A percentile compares a stretch with the other conserved stretches of the same genome.
These are phyloP conservation scores for Hypsopygia costalis DNA, from an alignment of 2,888 invertebrate genomes.

Conservation along the genomic window DNA sequence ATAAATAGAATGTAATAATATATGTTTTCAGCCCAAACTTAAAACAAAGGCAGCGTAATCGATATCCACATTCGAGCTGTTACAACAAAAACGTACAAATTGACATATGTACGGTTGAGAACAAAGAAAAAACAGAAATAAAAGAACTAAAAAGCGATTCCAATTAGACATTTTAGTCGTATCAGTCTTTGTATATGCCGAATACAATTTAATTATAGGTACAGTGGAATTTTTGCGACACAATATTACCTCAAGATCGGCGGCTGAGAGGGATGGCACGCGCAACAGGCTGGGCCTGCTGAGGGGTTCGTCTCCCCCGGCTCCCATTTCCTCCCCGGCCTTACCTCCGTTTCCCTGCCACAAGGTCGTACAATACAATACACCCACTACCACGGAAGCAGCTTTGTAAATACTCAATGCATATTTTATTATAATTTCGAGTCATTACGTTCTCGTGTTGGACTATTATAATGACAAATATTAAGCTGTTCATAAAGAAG, in stretches of 20 bases:
- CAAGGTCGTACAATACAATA: conserved; percentile 8
- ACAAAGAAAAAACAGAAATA: not conserved
- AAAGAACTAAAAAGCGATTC: conserved; percentile 2
- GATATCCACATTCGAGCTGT: too few species aligned
- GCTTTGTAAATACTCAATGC: conserved; percentile 22
- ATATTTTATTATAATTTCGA: conserved; percentile 26
- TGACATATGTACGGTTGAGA: not conserved
- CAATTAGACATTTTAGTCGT: conserved; percentile 3
- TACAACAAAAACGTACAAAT: too few species aligned
- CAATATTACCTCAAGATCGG: conserved; percentile 73
- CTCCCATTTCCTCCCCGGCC: conserved; percentile 38
- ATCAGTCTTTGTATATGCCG: not conserved
- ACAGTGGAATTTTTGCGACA: not conserved
- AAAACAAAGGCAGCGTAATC: too few species aligned
- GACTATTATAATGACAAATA: conserved; percentile 6
- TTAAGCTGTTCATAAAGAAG: not conserved
- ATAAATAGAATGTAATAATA: too few species aligned
- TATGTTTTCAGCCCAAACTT: too few species aligned
- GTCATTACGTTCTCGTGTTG: conserved; percentile 1
- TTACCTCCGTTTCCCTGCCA: conserved; percentile 57
- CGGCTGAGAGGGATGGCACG: conserved; percentile 81
- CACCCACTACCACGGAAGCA: conserved; percentile 20
- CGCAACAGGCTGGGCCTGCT: conserved; percentile 80
- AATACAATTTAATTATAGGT: conserved; percentile 1
- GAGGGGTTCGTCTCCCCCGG: conserved; percentile 60